These are phyloP conservation scores for Melolontha melolontha DNA, from an alignment of 2,888 invertebrate genomes.

Conservation along the genomic window DNA sequence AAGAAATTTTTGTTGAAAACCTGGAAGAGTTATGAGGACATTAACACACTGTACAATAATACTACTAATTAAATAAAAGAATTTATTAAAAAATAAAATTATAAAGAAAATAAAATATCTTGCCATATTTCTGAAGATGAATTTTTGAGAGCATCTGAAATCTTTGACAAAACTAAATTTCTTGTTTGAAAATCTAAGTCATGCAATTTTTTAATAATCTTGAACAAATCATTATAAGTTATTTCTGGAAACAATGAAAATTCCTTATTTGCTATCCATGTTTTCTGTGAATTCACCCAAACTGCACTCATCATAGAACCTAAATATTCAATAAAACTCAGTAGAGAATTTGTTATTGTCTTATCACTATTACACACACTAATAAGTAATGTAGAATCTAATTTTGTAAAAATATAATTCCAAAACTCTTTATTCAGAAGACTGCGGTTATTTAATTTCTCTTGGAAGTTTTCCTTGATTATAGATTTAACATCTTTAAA, in stretches of 20 bases:
- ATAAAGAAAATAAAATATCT: slow-evolving; percentile 40
- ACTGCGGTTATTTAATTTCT: slow-evolving; percentile 61
- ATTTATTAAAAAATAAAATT: slow-evolving; percentile 29
- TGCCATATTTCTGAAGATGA: slow-evolving; percentile 66
- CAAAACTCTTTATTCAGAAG: slow-evolving; percentile 61
- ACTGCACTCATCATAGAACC: slow-evolving; percentile 63
- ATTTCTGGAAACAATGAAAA: slow-evolving; percentile 64
- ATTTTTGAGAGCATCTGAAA: slow-evolving; percentile 64
- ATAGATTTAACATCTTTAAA: slow-evolving; percentile 53
- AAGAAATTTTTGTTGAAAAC: too few relatives aligned
- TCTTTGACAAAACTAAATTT: slow-evolving; percentile 64
- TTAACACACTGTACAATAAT: not conserved
- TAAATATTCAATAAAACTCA: slow-evolving; percentile 66
- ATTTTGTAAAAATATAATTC: slow-evolving; percentile 58
- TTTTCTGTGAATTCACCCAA: slow-evolving; percentile 46
- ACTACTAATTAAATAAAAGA: slow-evolving; percentile 12
- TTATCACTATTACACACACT: slow-evolving; percentile 58
- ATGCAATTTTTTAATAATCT: slow-evolving; percentile 65
- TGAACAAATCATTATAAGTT: slow-evolving; percentile 67
- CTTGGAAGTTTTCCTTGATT: slow-evolving; percentile 56
- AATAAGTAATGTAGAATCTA: slow-evolving; percentile 57
- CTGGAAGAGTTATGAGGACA: not conserved
- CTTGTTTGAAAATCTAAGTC: slow-evolving; percentile 61
- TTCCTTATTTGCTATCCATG: slow-evolving; percentile 61
- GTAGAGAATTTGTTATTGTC: slow-evolving; percentile 62